Base-by-base conservation (phyloP, 2,113 vertebrate genomes). In the Notarius quadriscutis region DNA sequence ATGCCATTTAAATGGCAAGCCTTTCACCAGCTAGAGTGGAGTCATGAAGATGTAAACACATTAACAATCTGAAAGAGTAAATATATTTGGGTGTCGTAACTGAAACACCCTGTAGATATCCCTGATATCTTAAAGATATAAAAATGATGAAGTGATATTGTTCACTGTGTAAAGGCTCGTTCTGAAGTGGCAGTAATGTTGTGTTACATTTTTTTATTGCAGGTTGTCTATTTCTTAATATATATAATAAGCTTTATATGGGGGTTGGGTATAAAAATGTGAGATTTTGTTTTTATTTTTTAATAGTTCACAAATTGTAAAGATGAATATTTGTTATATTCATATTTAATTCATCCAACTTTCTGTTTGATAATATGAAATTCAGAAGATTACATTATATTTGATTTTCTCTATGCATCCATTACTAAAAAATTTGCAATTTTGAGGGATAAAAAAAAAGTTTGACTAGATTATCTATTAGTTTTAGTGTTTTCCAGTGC, bases 341-440 rank as follows among this genome's bases (percentile, higher is more conserved):
- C 25, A 58, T 87, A 89, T 89, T 87, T 67, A 78, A 81, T 87
- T 77, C 57, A 67, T 84, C 34, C 79, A 17, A 58, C 48, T 50
- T 80, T 81, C 57, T 41, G 63, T 88, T 87, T 82, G 77, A 65
- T 81, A 30, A 80, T 84, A 71, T 79, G 48, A 83, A 78, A 53
- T 79, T 48, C 63, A 27, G 27, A 72, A 27, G 34, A 74, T 74
- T 86, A 62, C 72, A 80, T 86, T 84, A 48, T 85, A 60, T 84
- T 71, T 86, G 55, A 80, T 80, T 58, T 53, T 86, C 53, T 84
- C 62, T 57, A 81, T 65, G 71, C 55, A 55, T 80, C 18, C 53
- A 20, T 34, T 22, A 69, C 60, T 85, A 77, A 82, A 63, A 83
- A 30, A 83, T 74, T 86, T 86, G 34, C 55, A 74, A 83, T 51